Evolutionary conservation across 2,888 invertebrate species (phyloP).

Genomic region (Helobdella robusta): DNA sequence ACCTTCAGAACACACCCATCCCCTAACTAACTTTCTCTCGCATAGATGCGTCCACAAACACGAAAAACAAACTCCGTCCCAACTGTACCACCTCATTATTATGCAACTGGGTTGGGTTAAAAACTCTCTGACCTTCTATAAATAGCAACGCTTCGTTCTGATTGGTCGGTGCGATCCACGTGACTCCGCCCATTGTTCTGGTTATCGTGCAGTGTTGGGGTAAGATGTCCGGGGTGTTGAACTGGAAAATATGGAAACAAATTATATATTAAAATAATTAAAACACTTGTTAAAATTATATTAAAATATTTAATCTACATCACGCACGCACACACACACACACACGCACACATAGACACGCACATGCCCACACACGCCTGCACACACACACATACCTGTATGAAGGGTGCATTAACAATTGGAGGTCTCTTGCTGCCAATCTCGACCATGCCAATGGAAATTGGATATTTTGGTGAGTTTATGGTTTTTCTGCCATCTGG

Average conservation of each 20-base stretch:
- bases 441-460: slow-evolving; percentile 61
- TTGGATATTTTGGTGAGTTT: slow-evolving; percentile 53
- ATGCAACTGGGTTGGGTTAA: slow-evolving; percentile 81
- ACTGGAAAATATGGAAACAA: slow-evolving; percentile 48
- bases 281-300: too few relatives aligned
- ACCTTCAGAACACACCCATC: too few relatives aligned
- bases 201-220: slow-evolving; percentile 90
- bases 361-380: too few relatives aligned
- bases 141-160: slow-evolving; percentile 86
- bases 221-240: slow-evolving; percentile 73
- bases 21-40: too few relatives aligned
- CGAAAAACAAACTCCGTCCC: slow-evolving; percentile 53
- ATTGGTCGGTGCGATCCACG: slow-evolving; percentile 69
- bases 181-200: slow-evolving; percentile 77
- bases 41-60: slow-evolving; percentile 52
- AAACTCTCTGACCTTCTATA: slow-evolving; percentile 82
- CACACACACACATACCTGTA: slow-evolving; percentile 39
- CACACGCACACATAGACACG: too few relatives aligned
- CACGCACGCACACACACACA: too few relatives aligned
- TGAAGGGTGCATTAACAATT: slow-evolving; percentile 51
- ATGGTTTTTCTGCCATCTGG: slow-evolving; percentile 51
- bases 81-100: slow-evolving; percentile 52
- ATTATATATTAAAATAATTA: too few relatives aligned
- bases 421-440: slow-evolving; percentile 62
- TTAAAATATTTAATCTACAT: too few relatives aligned